Evolutionary conservation across 1,140 invertebrate species (phyloP).

Genomic region (Drosophila mauritiana): DNA sequence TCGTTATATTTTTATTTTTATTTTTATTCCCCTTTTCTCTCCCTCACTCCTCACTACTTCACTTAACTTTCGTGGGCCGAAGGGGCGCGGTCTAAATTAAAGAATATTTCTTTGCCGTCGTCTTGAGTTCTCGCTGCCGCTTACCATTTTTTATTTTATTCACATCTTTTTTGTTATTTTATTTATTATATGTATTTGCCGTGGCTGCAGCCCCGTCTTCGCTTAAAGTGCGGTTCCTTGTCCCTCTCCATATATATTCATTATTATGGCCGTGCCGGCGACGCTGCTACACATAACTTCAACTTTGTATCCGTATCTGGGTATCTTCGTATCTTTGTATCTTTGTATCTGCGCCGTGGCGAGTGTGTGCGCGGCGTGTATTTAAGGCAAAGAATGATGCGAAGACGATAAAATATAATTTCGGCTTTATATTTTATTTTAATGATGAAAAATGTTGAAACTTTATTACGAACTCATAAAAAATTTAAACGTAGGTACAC

Average conservation of each 20-base stretch:
- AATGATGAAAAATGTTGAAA: conserved; percentile 85
- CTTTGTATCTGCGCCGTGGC: conserved; percentile 73
- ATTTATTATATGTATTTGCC: conserved; percentile 74
- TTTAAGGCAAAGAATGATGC: conserved; percentile 82
- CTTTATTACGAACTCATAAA: conserved; percentile 84
- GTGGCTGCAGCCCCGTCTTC: conserved; percentile 59
- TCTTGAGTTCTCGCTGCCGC: conserved; percentile 22
- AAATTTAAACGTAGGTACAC: conserved; percentile 82
- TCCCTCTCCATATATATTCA: conserved; percentile 81
- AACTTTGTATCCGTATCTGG: conserved; percentile 68
- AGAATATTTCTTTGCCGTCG: conserved; percentile 64
- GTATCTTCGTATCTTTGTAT: conserved; percentile 68
- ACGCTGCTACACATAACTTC: conserved; percentile 77
- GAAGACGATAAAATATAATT: conserved; percentile 84
- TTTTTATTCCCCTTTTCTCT: conserved; percentile 51
- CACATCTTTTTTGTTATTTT: conserved; percentile 73
- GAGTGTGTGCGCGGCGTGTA: conserved; percentile 59
- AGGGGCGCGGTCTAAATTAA: conserved; percentile 77
- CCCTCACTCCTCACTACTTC: conserved; percentile 21
- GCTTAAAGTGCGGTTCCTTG: conserved; percentile 82
- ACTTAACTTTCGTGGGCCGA: conserved; percentile 13
- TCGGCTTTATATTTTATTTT: conserved; percentile 85
- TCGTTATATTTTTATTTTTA: conserved; percentile 59
- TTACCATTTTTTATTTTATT: conserved; percentile 52
- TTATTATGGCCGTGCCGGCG: conserved; percentile 76